Evolutionary conservation across 2,113 vertebrate species (phyloP), one percentile per base, ranked within the genome.

Genomic region (Eretmodus cyanostictus): DNA sequence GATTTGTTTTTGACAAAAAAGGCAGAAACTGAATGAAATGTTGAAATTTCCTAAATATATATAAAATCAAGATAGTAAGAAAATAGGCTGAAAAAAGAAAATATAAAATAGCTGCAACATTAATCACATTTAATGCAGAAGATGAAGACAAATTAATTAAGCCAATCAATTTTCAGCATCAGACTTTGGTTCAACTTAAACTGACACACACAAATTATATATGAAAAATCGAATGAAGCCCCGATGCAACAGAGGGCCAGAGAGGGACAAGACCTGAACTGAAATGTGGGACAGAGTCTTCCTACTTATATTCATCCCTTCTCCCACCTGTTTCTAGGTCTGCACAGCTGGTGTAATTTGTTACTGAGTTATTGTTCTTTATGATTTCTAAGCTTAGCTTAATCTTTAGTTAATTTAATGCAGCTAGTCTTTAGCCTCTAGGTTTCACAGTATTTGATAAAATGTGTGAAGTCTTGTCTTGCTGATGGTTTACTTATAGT

Each of bases 381-480:
- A 17, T 16, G 59, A 29, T 40, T 53, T 29, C 29, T 80, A 51
- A 34, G 42, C 31, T 83, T 47, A 80, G 22, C 49, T 87, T 47
- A 79, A n/a, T 36, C 68, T 66, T n/a, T 24, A 8, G 19, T 38
- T 83, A 76, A 85, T 90, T 89, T 91, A 90, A 89, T 1, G 53
- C 80, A 80, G 76, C 86, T 86, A 80, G 86, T 80, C 76, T 83
- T 91, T 86, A 89, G 92, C 86, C 86, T 83, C 68, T 3, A 84
- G 91, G 14, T 87, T 91, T 78, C 17, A n/a, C 10, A 51, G 80
- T 86, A 24, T 71, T 85, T 86, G 11, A 55, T 87, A 73, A 87
- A 38, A 89, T 54, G 90, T 93, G 93, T 93, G 93, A 94, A 92
- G 88, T 82, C 84, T 90, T 86, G 81, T 86, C 87, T 87, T 76